Evolutionary conservation across 2,888 invertebrate genomes (phyloP), one percentile per base, ranked within the genome.

Genomic region (Poecilobothrus nobilitatus): DNA sequence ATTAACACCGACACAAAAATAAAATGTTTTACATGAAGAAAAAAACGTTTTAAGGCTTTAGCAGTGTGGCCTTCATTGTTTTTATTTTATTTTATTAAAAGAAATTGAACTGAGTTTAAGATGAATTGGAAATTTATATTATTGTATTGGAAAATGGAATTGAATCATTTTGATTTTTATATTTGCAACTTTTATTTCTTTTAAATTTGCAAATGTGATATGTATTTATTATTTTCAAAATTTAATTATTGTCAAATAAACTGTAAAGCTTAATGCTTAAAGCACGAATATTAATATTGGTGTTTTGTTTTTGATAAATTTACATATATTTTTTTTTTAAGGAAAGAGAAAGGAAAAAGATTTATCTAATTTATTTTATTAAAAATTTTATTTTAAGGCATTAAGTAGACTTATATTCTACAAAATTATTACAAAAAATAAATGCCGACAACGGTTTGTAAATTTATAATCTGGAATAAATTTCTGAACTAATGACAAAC

Each of bases 1-100:
- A 71, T 83, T 97, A 71, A 84, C 89, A 74, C 86, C 86, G 68
- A 77, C 84, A n/a, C 83, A 84, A 71, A 83, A 85, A 70, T 86
- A 83, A 82, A 68, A 1, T 41, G 6, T 6, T 18, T 53, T 3
- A n/a, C n/a, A n/a, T n/a, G 2, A 53, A 53, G 6, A 15, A 18
- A 53, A 53, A 53, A 2, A 37, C 5, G 27, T 27, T 27, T 27
- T n/a, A 12, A 53, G 53, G 53, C 53, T 53, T 53, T 53, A 18
- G 53, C 53, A 18, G 12, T 53, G 53, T 53, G 53, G 53, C 53
- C 53, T 53, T 41, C 15, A 41, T 41, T 53, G 15, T 53, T 53
- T n/a, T 53, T 37, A 8, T 37, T 37, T 7, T 34, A 34, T 34
- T 34, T 34, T 37, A 5, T 27, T 4, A 27, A 27, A 27, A 27